Conservation (phyloP, 2,113 vertebrate species). For the Cyphomyrus plagiostoma region DNA sequence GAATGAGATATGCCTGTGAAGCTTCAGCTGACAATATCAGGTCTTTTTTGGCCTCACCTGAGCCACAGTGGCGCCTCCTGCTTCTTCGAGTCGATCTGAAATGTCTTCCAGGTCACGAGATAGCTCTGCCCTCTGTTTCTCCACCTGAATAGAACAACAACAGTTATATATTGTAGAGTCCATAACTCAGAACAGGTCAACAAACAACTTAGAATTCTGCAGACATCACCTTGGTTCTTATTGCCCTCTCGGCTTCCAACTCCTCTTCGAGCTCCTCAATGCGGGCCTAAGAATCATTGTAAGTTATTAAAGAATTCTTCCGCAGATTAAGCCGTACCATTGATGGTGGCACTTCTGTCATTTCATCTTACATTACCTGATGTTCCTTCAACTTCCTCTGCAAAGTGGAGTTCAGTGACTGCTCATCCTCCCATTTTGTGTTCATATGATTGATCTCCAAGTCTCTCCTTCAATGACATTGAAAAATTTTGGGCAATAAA, state of each 20-base stretch:
- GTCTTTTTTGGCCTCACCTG: slow-evolving; percentile 42
- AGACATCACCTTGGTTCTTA: slow-evolving; percentile 53
- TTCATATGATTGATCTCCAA: slow-evolving; percentile 61
- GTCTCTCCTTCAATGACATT: slow-evolving; percentile 46
- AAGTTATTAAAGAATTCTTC: slow-evolving; percentile 1
- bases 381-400: slow-evolving; percentile 63
- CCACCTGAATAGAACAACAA: slow-evolving; percentile 44
- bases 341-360: not conserved
- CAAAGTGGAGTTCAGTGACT: slow-evolving; percentile 58
- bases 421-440: slow-evolving; percentile 59
- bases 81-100: slow-evolving; percentile 57
- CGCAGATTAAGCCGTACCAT: not conserved
- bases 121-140: slow-evolving; percentile 64
- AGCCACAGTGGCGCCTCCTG: slow-evolving; percentile 51
- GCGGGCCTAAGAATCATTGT: slow-evolving; percentile 34
- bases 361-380: slow-evolving; percentile 44
- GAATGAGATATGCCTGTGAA: too few relatives aligned
- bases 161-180: not conserved
- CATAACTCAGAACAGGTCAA: not conserved
- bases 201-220: not conserved
- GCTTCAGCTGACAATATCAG: not conserved
- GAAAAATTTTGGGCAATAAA: not conserved
- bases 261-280: slow-evolving; percentile 62
- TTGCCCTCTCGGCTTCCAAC: slow-evolving; percentile 55
- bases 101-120: slow-evolving; percentile 61